Evolutionary conservation across 2,113 vertebrate species (phyloP), one percentile per base, ranked within the genome.

Genomic region (Hemibagrus wyckioides): DNA sequence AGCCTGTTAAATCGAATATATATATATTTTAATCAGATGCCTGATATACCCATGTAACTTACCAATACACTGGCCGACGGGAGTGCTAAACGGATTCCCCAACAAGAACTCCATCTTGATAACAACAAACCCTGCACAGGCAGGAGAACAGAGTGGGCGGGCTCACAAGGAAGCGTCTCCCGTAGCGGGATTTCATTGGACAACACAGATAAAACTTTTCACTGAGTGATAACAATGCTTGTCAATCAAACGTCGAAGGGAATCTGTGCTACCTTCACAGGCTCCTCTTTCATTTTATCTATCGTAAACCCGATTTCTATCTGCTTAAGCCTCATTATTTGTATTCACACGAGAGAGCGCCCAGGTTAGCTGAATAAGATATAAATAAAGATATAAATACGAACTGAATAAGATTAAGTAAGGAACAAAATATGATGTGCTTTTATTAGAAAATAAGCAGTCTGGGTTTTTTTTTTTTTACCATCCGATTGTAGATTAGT

Each of bases 21-120:
- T 9, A 48, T 3, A 8, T 61, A 21, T 50, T 82, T 57, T 4
- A 75, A 23, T 76, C 2, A 28, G 23, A 6, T 7, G 21, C 15
- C n/a, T 39, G 14, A 2, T 0, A 59, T 57, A n/a, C 69, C 21
- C 15, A 2, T 19, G 36, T 79, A 85, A 92, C 97, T 94, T 96
- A 99, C 98, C 98, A 90, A 99, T 93, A 88, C 97, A 97, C 89
- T 99, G 98, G 85, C 98, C 98, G 91, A 99, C 98, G 0, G 98
- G 98, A 93, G 97, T 98, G 95, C 97, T 98, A 94, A 97, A 99
- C 81, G 98, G 98, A 94, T 98, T 99, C 89, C 98, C 98, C 88
- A 99, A 95, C 93, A 99, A 95, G 95, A 99, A 99, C 96, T 99
- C 98, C 98, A 99, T 99, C 96, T 97, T 96, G 94, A 94, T 94